Percentiles rank a stretch among this genome's conserved stretches.
Conservation (phyloP, 2,888 invertebrate species). For the Suillia variegata region DNA sequence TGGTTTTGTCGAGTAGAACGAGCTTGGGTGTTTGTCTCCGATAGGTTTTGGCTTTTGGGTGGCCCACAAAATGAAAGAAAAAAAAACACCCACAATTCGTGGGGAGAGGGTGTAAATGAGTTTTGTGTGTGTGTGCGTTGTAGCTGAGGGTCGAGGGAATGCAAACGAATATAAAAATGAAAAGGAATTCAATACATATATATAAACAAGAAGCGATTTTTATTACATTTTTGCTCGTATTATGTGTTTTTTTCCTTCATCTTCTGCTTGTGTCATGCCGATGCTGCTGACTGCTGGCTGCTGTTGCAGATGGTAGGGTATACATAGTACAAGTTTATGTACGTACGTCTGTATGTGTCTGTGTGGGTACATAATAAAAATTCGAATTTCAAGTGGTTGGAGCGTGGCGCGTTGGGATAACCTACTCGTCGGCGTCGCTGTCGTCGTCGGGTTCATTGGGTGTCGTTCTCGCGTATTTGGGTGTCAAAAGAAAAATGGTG, state of each 20-base stretch:
- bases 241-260: no score
- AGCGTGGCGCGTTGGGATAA: no score
- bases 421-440: constrained; percentile 11
- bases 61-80: no score
- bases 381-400: constrained; percentile 1
- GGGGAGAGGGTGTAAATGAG: background rate
- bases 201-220: constrained; percentile 7
- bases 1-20: background rate
- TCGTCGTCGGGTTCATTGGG: constrained; percentile 30
- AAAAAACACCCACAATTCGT: background rate
- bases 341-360: background rate
- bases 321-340: background rate
- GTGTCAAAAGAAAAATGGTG: no score
- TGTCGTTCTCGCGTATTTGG: constrained; percentile 33
- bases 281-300: no score
- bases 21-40: background rate
- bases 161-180: constrained; percentile 21
- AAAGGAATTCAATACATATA: constrained; percentile 22
- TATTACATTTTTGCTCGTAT: constrained; percentile 7
- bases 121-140: no score
- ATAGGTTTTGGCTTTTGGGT: background rate
- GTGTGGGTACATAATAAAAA: background rate
- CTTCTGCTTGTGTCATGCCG: no score
- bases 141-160: no score
- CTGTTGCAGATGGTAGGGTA: no score